These are phyloP conservation scores for Caenorhabditis imperialis DNA, from an alignment of 2,888 invertebrate species.

Conservation along the genomic window DNA sequence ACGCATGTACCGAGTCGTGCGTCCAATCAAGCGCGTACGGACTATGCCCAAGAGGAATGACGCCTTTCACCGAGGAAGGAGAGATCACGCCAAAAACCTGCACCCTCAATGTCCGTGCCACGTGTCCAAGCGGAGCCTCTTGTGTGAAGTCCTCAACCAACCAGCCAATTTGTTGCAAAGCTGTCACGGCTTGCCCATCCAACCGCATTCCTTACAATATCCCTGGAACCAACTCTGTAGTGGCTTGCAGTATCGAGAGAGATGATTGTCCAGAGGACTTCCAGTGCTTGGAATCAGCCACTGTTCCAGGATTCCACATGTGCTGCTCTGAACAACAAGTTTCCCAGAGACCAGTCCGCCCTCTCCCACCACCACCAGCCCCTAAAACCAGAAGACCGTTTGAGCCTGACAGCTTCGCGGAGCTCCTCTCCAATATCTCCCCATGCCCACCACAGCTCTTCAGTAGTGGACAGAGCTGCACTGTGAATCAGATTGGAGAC, in stretches of 20 bases:
- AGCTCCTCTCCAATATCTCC: slow-evolving; percentile 62
- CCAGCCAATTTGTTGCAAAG: slow-evolving; percentile 74
- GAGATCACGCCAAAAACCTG: slow-evolving; percentile 65
- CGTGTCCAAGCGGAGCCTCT: slow-evolving; percentile 72
- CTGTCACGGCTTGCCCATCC: slow-evolving; percentile 71
- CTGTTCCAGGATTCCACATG: slow-evolving; percentile 77
- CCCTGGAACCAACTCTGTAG: slow-evolving; percentile 75
- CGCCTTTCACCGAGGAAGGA: slow-evolving; percentile 64
- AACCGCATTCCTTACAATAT: slow-evolving; percentile 73
- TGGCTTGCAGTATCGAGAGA: slow-evolving; percentile 73
- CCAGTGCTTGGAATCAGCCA: slow-evolving; percentile 73
- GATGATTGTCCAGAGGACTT: slow-evolving; percentile 75
- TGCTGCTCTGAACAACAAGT: slow-evolving; percentile 69
- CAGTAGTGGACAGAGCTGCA: slow-evolving; percentile 70
- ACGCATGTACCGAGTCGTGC: slow-evolving; percentile 71
- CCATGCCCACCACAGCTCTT: slow-evolving; percentile 71
- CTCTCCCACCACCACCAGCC: slow-evolving; percentile 45
- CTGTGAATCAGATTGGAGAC: slow-evolving; percentile 68
- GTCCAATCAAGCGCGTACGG: slow-evolving; percentile 67
- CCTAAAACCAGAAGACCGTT: slow-evolving; percentile 41
- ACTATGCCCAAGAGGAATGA: slow-evolving; percentile 76
- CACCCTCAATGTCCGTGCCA: slow-evolving; percentile 65
- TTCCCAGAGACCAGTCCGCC: slow-evolving; percentile 51
- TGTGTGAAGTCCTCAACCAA: slow-evolving; percentile 74
- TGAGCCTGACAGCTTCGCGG: slow-evolving; percentile 60